Percentiles rank a stretch among this genome's conserved stretches.
These are phyloP conservation scores for Clusia tigrina DNA, from an alignment of 2,888 invertebrate genomes.

Conservation along the genomic window DNA sequence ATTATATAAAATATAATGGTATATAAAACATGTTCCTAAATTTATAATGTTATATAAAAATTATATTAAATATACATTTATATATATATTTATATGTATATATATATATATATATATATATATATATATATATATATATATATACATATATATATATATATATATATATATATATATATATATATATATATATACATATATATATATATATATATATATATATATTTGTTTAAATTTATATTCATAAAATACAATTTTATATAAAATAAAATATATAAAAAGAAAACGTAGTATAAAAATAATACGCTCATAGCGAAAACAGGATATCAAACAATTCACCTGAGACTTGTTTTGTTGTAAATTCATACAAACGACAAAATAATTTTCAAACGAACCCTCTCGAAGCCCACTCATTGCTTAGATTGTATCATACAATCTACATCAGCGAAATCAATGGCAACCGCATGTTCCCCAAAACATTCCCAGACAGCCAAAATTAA, in stretches of 20 bases:
- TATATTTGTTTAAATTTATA: background rate
- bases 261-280: background rate
- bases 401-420: no score
- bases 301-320: background rate
- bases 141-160: background rate
- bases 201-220: conserved; percentile 4
- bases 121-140: background rate
- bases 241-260: no score
- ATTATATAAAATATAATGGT: no score
- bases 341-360: background rate
- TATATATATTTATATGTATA: background rate
- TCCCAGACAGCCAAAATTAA: no score
- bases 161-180: background rate
- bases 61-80: background rate
- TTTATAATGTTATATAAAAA: no score
- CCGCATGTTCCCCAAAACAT: no score
- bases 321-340: background rate
- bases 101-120: background rate
- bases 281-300: background rate
- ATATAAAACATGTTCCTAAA: no score
- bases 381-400: no score
- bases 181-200: background rate
- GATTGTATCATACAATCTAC: no score
- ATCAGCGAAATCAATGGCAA: no score
- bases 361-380: background rate